Evolutionary conservation across 2,797 vertebrate genomes (phyloP), one percentile per base, ranked within the genome.

Genomic region (Acipenser transmontanus): DNA sequence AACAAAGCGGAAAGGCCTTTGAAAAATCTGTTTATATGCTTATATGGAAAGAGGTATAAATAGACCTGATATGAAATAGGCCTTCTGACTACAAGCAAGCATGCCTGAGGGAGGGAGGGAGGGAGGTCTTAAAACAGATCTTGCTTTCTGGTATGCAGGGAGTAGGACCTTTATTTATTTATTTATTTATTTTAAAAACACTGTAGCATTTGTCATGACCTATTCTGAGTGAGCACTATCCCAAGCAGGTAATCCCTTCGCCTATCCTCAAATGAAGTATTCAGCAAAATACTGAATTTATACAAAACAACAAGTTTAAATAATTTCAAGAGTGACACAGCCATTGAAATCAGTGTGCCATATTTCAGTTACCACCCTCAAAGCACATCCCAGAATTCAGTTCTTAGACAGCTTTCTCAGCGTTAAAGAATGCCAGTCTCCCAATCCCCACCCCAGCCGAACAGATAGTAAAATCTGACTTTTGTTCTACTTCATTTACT

Each of bases 41-140:
- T 67, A 67, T 67, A 67, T 62, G 66, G 66, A 59, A 62, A 67
- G 66, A 67, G 54, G 49, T 67, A n/a, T 59, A 67, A 67, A 67
- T 67, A 67, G 66, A 59, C 49, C 57, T 10, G n/a, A 57, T 57
- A 57, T 57, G 54, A 57, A 57, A 57, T 57, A 57, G 54, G 54
- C 54, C 54, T 57, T 57, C 54, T 57, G 54, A 57, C 6, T 57
- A 57, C 54, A 57, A 47, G 50, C 66, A 67, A 67, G 34, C 59
- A 54, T 8, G 50, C 13, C 34, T 50, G 34, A 4, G 34, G 34
- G 52, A 48, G 56, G n/a, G 1, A 1, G 49, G 54, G 13, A 47
- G 6, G 49, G 61, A 67, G 12, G 50, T 61, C 61, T 61, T 51
- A 34, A 34, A 67, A 61, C 66, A 62, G 59, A 51, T 49, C 20